Evolutionary conservation across 2,888 invertebrate species (phyloP).

Genomic region (Euclidia mi): DNA sequence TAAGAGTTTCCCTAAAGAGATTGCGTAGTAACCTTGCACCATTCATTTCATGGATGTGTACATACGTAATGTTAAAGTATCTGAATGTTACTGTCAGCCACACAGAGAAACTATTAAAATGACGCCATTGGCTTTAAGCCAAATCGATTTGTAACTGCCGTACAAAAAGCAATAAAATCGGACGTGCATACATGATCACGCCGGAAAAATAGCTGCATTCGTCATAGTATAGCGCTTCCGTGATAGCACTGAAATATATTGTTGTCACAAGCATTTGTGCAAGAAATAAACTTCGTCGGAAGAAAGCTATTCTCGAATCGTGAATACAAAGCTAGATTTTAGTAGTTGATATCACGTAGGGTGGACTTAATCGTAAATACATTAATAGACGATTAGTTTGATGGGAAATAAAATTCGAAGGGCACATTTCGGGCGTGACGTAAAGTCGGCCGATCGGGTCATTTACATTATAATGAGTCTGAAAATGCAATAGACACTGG

Average conservation of each 20-base stretch:
- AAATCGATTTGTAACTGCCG: constrained; percentile 88
- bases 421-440: constrained; percentile 33
- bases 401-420: constrained; percentile 28
- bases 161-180: constrained; percentile 87
- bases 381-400: constrained; percentile 21
- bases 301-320: constrained; percentile 9
- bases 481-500: too few species aligned
- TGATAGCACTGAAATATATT: constrained; percentile 73
- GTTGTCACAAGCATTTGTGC: constrained; percentile 56
- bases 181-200: constrained; percentile 84
- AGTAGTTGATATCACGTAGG: neutral
- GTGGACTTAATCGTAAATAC: constrained; percentile 2
- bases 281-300: constrained; percentile 44
- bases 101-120: constrained; percentile 83
- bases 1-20: neutral
- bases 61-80: constrained; percentile 57
- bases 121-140: constrained; percentile 85
- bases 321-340: neutral
- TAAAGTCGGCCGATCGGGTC: constrained; percentile 28
- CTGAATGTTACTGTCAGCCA: constrained; percentile 58
- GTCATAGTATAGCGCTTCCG: constrained; percentile 74
- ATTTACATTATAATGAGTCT: constrained; percentile 44
- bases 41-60: constrained; percentile 48
- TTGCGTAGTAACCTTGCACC: constrained; percentile 14
- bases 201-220: constrained; percentile 82